Evolutionary conservation across 2,888 invertebrate species (phyloP), one percentile per base, ranked within the genome.

Genomic region (Phengaris arion): DNA sequence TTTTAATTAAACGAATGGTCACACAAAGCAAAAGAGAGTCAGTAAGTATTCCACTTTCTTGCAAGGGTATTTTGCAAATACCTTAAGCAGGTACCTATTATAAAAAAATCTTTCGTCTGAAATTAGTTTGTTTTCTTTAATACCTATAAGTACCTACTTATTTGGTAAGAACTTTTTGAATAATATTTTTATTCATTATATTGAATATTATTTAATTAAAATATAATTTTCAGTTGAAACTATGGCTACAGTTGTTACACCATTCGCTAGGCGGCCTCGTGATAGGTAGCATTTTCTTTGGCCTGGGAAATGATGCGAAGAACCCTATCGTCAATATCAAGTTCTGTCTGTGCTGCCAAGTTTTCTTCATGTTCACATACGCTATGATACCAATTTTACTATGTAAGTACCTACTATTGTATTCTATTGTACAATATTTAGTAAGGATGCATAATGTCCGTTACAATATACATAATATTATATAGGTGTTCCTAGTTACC

Each of bases 301-400:
- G 91, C 46, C 91, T 94, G 3, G 95, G 95, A 57, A 94, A 94
- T 82, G 94, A 95, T 79, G 95, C 94, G 0, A 89, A 87, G 55
- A 82, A 89, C 6, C 94, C 95, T 0, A 87, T 94, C 7, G 92
- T 94, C 68, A 95, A 95, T 82, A 95, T 95, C 84, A 95, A 95
- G 79, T 95, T 95, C 83, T 94, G 94, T 78, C 86, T 95, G 8
- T 93, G 94, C 80, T 90, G 94, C 46, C 83, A 95, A 2, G 95
- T 95, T 0, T 95, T 95, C 85, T 95, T 95, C 81, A 94, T 95
- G 93, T 95, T 95, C 81, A 95, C 95, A 0, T 92, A 95, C 80
- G 90, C 94, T 15, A 95, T 95, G 95, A 91, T 94, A 75, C 95
- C 95, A 48, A 93, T 95, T 6, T 84, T 95, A 69, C 75, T 95